Base-by-base conservation (phyloP, 2,888 invertebrate species). In the Diarsia mendica region DNA sequence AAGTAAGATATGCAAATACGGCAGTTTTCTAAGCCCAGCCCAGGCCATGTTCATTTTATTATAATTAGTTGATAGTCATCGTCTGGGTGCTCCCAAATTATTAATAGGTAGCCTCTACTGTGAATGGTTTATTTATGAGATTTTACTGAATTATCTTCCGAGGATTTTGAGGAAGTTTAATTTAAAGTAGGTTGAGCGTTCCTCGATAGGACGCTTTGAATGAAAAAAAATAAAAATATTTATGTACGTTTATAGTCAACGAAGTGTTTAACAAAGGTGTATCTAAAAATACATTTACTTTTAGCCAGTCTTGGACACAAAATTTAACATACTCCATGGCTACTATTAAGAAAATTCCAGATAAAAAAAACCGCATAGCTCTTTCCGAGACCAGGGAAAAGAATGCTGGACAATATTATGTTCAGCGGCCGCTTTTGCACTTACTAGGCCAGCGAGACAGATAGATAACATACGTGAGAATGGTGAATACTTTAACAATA, bases 1-100 rank as follows among this genome's bases (percentile, higher is more conserved):
- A 77, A 89, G 89, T 86, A 88, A 90, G 91, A 92, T 93, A 94
- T 93, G 93, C 91, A 93, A 93, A 93, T 92, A 90, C 76, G 90
- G 86, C 89, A 87, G 88, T 91, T 88, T 89, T 86, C 88, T 88
- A 79, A 87, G 86, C 49, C 74, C 72, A 86, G 86, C 53, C 75
- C 72, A 67, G 80, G 86, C 89, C 87, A 89, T 87, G 89, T 77
- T 84, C 83, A 77, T 88, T 90, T 90, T 87, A 88, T 88, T 90
- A 86, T 90, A 91, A 92, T 92, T 91, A 90, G 75, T 72, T 76
- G 81, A 79, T 76, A 86, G 80, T 39, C 70, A 83, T 83, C 77
- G 73, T 71, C 72, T 74, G 66, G 76, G 67, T 72, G 69, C 75
- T 72, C 63, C 39, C 1, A 76, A 72, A 71, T 75, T 80, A 78